A percentile compares a stretch with the other conserved stretches of the same genome.
Conservation (phyloP, 2,888 invertebrate genomes). For the Orthosia incerta region DNA sequence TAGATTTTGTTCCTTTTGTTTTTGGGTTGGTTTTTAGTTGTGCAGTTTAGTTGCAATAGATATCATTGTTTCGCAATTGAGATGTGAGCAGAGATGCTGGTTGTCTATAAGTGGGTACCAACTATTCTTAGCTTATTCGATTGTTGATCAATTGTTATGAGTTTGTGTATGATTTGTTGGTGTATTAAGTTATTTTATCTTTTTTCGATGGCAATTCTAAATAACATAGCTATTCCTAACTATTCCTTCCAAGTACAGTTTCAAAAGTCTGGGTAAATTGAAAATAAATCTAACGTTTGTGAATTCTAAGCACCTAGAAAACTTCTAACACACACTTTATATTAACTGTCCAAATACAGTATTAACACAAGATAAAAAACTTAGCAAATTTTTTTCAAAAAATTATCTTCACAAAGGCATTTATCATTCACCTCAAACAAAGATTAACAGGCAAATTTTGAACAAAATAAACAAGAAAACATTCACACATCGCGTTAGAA, state of each 20-base stretch:
- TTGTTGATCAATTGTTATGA: conserved; percentile 59
- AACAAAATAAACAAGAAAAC: conserved; percentile 68
- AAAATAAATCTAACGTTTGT: background rate
- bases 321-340: background rate
- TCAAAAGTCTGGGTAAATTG: background rate
- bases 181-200: background rate
- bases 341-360: background rate
- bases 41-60: conserved; percentile 68
- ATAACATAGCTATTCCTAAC: too few species aligned
- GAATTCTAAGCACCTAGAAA: too few species aligned
- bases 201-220: background rate
- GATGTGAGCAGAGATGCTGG: conserved; percentile 81
- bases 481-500: conserved; percentile 74
- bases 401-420: background rate
- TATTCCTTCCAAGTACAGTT: background rate
- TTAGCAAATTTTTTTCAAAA: background rate
- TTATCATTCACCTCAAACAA: conserved; percentile 7
- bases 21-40: conserved; percentile 68
- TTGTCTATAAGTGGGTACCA: conserved; percentile 75
- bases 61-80: conserved; percentile 87
- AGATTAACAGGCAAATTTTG: conserved; percentile 26
- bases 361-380: background rate
- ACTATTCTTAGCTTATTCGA: conserved; percentile 74
- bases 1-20: conserved; percentile 41
- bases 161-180: conserved; percentile 13